phyloP scores from a whole-genome alignment of 2,797 vertebrate genomes.

The Galago senegalensis region DNA sequence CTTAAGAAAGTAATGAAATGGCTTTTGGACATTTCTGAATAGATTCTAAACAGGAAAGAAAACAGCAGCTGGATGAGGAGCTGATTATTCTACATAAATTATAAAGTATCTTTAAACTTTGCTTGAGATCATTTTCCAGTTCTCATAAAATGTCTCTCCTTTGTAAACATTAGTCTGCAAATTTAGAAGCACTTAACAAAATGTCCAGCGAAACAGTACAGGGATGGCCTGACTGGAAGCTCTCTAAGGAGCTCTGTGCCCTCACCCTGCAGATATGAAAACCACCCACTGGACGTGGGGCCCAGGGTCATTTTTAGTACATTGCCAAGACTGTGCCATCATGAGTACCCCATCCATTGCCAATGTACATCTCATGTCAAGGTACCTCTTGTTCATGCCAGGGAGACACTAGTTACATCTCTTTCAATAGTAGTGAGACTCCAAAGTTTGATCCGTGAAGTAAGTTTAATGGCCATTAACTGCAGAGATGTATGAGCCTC shows the following conservation, averaged over 20 bases:
- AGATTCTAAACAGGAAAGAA: conserved; percentile 39
- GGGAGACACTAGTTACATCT: neutral
- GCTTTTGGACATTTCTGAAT: neutral
- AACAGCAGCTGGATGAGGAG: neutral
- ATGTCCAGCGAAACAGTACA: neutral
- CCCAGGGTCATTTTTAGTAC: too few relatives aligned
- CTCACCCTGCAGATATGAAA: neutral
- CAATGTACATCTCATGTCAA: neutral
- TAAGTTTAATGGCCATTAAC: neutral
- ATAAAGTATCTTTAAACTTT: conserved; percentile 62
- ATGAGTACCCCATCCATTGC: too few relatives aligned
- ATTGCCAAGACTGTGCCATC: neutral
- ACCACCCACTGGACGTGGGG: neutral
- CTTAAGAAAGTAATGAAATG: neutral
- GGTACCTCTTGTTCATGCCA: neutral
- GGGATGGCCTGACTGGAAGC: neutral
- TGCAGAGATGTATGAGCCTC: neutral
- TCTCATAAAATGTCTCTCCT: conserved; percentile 61
- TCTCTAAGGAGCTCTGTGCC: neutral
- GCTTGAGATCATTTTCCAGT: conserved; percentile 52
- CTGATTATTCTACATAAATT: conserved; percentile 62
- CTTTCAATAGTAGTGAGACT: neutral
- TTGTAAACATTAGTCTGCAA: conserved; percentile 66
- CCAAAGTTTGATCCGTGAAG: fast-evolving
- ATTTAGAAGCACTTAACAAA: conserved; percentile 74